Evolutionary conservation across 1,140 invertebrate genomes (phyloP).

Genomic region (Bombus balteatus): DNA sequence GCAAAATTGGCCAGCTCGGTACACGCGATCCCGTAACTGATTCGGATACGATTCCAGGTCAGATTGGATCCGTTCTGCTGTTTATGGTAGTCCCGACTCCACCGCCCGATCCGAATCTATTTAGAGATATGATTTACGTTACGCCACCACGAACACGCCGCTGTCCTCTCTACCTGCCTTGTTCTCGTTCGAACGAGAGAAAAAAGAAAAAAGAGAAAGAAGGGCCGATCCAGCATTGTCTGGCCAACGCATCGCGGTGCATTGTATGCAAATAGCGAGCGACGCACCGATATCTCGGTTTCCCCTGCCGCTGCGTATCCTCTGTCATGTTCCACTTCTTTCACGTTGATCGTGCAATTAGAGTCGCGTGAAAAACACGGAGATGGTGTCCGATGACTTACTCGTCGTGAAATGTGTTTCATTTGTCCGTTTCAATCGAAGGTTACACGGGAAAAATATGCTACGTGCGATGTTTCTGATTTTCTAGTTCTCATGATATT

Average conservation of each 20-base stretch:
- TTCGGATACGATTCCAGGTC: constrained; percentile 56
- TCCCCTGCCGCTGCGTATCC: not conserved
- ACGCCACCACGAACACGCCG: constrained; percentile 1
- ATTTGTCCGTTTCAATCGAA: not conserved
- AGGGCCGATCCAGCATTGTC: constrained; percentile 20
- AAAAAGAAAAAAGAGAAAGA: not conserved
- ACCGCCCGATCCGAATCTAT: constrained; percentile 53
- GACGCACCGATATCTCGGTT: constrained; percentile 44
- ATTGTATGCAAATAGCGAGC: constrained; percentile 17
- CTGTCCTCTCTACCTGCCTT: constrained; percentile 5
- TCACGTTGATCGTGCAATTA: constrained; percentile 13
- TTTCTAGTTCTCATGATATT: too few species aligned
- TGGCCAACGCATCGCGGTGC: constrained; percentile 18
- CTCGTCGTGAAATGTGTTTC: too few species aligned
- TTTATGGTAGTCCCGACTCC: constrained; percentile 24
- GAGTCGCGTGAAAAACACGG: not conserved
- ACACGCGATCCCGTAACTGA: not conserved
- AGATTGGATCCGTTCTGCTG: constrained; percentile 10
- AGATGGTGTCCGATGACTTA: not conserved
- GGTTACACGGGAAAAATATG: too few species aligned
- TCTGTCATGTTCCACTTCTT: not conserved
- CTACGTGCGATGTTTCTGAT: too few species aligned
- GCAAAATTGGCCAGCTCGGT: constrained; percentile 30
- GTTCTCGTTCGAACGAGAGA: constrained; percentile 43
- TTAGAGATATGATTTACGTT: constrained; percentile 66